Evolutionary conservation across 2,113 vertebrate genomes (phyloP).

Genomic region (Megaceryle torquata): DNA sequence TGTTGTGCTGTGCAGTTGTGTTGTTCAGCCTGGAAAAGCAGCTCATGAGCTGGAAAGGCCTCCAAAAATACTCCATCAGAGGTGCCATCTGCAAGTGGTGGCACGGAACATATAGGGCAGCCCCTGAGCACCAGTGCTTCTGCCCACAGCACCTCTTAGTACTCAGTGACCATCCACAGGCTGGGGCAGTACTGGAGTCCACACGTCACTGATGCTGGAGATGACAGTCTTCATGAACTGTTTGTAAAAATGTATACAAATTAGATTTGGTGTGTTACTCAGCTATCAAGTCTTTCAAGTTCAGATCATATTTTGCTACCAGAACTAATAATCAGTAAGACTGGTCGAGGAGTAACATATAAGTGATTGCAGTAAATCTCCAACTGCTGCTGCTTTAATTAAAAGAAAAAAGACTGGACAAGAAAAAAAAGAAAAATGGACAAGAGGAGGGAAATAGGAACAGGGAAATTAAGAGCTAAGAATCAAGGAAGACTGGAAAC

Average conservation of each 20-base stretch:
- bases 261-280: not conserved
- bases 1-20: no score
- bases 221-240: not conserved
- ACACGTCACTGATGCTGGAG: not conserved
- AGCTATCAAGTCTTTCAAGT: not conserved
- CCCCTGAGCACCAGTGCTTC: not conserved
- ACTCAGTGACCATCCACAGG: accelerated
- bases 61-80: not conserved
- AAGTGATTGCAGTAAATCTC: not conserved
- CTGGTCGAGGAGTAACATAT: not conserved
- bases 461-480: not conserved
- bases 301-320: not conserved
- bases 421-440: not conserved
- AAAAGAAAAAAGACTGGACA: no score
- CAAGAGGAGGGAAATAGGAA: not conserved
- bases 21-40: not conserved
- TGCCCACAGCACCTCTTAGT: not conserved
- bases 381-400: not conserved
- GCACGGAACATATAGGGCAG: not conserved
- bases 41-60: not conserved
- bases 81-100: not conserved
- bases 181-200: no score
- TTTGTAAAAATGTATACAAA: not conserved
- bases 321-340: not conserved
- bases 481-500: not conserved